phyloP scores from a whole-genome alignment of 2,888 invertebrate genomes.

The Autographa gamma region DNA sequence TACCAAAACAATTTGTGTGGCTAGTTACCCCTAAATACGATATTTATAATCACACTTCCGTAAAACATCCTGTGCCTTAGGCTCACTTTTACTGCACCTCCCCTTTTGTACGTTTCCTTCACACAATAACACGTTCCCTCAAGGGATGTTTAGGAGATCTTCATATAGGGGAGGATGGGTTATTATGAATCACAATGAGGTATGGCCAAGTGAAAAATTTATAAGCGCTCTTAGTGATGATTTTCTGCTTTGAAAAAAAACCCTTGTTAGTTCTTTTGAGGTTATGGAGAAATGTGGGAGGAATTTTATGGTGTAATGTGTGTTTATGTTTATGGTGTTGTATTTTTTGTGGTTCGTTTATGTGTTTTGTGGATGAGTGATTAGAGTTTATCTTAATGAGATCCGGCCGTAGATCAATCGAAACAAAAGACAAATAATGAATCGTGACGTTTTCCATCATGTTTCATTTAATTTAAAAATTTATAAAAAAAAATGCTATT shows the following conservation, averaged over 20 bases:
- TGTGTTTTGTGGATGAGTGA: constrained; percentile 16
- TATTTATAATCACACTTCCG: background rate
- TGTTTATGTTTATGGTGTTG: constrained; percentile 16
- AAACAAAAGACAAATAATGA: no score
- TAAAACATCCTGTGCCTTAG: background rate
- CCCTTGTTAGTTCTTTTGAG: constrained; percentile 49
- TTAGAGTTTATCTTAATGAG: constrained; percentile 8
- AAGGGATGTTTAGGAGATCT: constrained; percentile 66
- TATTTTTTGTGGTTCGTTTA: background rate
- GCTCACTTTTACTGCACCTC: background rate
- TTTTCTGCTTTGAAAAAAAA: constrained; percentile 35
- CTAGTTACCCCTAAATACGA: background rate
- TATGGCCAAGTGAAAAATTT: constrained; percentile 68
- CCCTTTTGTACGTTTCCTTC: background rate
- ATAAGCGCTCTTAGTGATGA: constrained; percentile 66
- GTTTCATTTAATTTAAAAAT: no score
- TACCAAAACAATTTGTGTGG: no score
- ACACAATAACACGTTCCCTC: constrained; percentile 56
- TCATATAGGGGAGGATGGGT: constrained; percentile 61
- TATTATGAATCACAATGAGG: constrained; percentile 61
- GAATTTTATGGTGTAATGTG: constrained; percentile 27
- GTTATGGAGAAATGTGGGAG: constrained; percentile 45
- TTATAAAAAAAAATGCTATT: no score
- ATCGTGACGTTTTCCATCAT: no score
- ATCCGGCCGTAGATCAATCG: no score